Base-by-base conservation (phyloP, 2,888 invertebrate species). In the Saturnia pavonia region DNA sequence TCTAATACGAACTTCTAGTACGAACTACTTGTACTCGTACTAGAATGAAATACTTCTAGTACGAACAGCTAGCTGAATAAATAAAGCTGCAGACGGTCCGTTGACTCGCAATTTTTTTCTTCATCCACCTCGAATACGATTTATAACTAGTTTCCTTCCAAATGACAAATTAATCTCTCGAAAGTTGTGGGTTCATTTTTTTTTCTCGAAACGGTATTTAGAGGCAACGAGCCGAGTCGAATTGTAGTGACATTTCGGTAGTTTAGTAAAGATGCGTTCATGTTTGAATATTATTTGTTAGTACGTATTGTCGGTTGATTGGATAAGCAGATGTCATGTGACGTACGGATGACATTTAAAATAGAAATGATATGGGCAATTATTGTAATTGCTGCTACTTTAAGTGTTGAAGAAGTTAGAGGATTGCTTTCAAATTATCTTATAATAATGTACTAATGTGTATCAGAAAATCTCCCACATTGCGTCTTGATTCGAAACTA, bases 81-180 rank as follows among this genome's bases (percentile, higher is more conserved):
- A 70, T 25, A 25, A 42, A 51, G 19, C 40, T 42, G 43, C 69
- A 25, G 66, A 67, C 54, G 54, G 51, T 25, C 54, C 25, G 67
- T 27, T 54, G 54, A 43, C 42, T 42, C 42, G 51, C 70, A 51
- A 42, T 54, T 66, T 66, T 65, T 66, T 66, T 70, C 67, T 70
- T 42, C 22, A 68, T 14, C 67, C 42, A 54, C 63, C 65, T 69
- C 45, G 65, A 65, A 67, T 70, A 54, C 67, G 54, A 67, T 67
- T 70, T 67, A 78, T 84, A 86, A 87, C 88, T 90, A 90, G 87
- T 89, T 89, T 87, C 84, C 78, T 84, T 85, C 80, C 91, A 92
- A 93, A 92, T 92, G 93, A 92, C 92, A 89, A 92, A 91, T 90
- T 93, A 93, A 93, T 92, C 90, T 87, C 85, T 92, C 77, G 87